Base-by-base conservation (phyloP, 1,140 invertebrate species). In the Drosophila neocordata region DNA sequence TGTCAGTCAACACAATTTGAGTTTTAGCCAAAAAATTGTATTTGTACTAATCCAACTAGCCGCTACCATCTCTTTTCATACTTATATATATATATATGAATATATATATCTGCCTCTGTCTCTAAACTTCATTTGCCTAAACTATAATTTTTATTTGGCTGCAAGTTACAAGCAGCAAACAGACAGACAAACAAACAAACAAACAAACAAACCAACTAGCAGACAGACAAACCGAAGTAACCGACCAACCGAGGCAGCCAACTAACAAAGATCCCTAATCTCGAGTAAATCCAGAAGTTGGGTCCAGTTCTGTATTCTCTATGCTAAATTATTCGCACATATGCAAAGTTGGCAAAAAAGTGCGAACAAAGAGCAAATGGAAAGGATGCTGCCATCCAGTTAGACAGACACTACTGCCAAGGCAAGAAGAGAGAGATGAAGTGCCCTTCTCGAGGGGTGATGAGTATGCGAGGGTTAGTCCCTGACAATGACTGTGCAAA, bases 331-430 rank as follows among this genome's bases (percentile, higher is more conserved):
- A 82, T 87, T 87, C 80, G 83, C 83, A 88, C 83, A 87, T 87
- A 88, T 87, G 83, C 83, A 87, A 87, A 87, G 79, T 88, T 77
- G 69, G 83, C 79, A 79, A 88, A 88, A 88, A 87, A 79, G 83
- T 79, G 79, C 58, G 63, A 73, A 67, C 44, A 73, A 65, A 58
- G 65, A 62, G 44, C 69, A 72, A 66, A 77, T 74, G 62, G 62
- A 70, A 82, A 74, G 71, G 83, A 72, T 72, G 38, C 41, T 57
- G 20, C 18, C 37, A 11, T 11, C 20, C 11, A 24, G 22, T 24
- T 1, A 44, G 13, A 15, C 3, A 48, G 27, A 31, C 27, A 1
- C 4, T 31, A 1, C 4, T 31, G 41, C 15, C 5, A 20, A 8
- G 9, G 8, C 15, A 20, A 27, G 20, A 67, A 22, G 13, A 65